Evolutionary conservation across 2,797 vertebrate genomes (phyloP).

Genomic region (Channallabes apus): DNA sequence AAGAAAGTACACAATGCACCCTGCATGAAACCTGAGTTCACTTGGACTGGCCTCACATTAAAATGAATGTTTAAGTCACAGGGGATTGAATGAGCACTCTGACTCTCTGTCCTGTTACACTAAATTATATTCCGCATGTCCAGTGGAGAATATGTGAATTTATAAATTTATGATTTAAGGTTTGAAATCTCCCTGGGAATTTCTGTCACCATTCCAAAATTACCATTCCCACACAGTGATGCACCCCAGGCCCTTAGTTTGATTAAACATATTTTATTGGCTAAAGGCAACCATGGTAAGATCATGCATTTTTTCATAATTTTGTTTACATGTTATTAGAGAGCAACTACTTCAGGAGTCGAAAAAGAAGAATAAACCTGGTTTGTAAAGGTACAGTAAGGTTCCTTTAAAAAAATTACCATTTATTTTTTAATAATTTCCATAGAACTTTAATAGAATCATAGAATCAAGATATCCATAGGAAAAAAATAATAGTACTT

Average conservation of each 20-base stretch:
- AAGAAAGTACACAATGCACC: neutral
- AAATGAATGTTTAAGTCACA: slow-evolving; percentile 71
- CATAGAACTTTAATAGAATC: no score
- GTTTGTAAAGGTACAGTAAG: no score
- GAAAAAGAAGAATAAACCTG: no score
- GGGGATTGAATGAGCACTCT: slow-evolving; percentile 61
- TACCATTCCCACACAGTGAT: neutral
- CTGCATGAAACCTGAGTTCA: slow-evolving; percentile 43
- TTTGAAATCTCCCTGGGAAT: neutral
- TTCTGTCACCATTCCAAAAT: neutral
- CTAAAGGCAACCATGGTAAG: neutral
- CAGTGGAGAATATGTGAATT: slow-evolving; percentile 58
- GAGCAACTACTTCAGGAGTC: no score
- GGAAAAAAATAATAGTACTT: no score
- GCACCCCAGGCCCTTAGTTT: neutral
- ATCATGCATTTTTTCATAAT: neutral
- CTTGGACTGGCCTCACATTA: slow-evolving; percentile 66
- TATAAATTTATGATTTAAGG: slow-evolving; percentile 1
- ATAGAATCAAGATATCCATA: no score
- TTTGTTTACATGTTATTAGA: no score
- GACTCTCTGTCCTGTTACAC: slow-evolving; percentile 64
- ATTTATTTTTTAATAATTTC: no score
- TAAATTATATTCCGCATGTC: slow-evolving; percentile 63
- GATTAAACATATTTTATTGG: neutral
- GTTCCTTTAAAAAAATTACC: no score